Evolutionary conservation across 2,888 invertebrate species (phyloP).

Genomic region (Cremastinae sp.): DNA sequence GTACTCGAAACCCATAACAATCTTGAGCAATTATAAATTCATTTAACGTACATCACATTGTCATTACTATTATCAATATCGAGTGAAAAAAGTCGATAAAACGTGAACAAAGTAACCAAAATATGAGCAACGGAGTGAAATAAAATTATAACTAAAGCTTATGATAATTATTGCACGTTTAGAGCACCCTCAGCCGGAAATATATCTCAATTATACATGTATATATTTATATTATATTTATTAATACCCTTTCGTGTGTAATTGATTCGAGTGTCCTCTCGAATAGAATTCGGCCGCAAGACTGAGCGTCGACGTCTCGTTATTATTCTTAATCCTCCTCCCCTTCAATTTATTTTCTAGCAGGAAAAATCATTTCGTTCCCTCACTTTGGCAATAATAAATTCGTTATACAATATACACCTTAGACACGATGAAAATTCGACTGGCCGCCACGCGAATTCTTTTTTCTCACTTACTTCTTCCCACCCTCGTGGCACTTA

Average conservation of each 20-base stretch:
- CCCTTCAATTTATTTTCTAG: slow-evolving; percentile 7
- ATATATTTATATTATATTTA: slow-evolving; percentile 68
- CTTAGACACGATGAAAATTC: slow-evolving; percentile 63
- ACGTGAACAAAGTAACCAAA: slow-evolving; percentile 55
- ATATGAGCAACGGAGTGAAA: slow-evolving; percentile 58
- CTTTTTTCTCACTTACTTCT: slow-evolving; percentile 22
- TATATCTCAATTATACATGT: slow-evolving; percentile 63
- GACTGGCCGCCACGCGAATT: slow-evolving; percentile 54
- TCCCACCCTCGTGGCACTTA: slow-evolving; percentile 52
- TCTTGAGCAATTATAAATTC: slow-evolving; percentile 50
- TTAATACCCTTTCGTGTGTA: slow-evolving; percentile 66
- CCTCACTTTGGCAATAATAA: slow-evolving; percentile 64
- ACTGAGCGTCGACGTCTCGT: too few relatives aligned
- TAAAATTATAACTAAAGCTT: slow-evolving; percentile 42
- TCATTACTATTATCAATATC: too few relatives aligned
- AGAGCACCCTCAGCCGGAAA: slow-evolving; percentile 54
- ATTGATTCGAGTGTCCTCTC: slow-evolving; percentile 60
- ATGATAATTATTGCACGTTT: slow-evolving; percentile 69
- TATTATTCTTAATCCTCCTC: background rate
- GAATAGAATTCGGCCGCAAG: too few relatives aligned
- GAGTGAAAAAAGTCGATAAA: slow-evolving; percentile 59
- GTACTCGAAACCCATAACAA: too few relatives aligned
- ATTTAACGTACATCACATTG: slow-evolving; percentile 8
- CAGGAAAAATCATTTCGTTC: slow-evolving; percentile 22
- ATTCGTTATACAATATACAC: slow-evolving; percentile 65